Base-by-base conservation (phyloP, 2,797 vertebrate species). In the Anguilla pacifica region DNA sequence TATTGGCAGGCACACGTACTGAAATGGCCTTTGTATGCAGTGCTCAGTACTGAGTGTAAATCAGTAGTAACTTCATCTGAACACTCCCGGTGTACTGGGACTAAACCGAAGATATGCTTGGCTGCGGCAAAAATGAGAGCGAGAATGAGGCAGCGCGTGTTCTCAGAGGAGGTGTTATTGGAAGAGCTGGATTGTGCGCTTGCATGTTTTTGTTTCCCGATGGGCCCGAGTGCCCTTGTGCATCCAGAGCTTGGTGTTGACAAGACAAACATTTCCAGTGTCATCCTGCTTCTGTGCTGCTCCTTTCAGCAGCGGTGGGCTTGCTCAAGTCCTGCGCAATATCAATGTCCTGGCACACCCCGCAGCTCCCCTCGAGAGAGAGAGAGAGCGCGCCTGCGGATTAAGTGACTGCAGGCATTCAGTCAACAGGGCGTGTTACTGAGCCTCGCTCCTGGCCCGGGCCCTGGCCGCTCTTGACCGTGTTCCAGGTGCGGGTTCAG, bases 401-500 rank as follows among this genome's bases (percentile, higher is more conserved):
- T 43, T 17, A 79, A 79, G 35, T 79, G 17, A 19, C 35, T 17
- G 15, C 28, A 43, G 74, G 15, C 39, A 43, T 43, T 35, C 31
- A 2, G 31, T 74, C 28, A 35, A 31, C 61, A n/a, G 4, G 61
- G 61, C 22, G 22, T 67, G 61, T 67, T 67, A n/a, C 5, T 25
- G 61, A 67, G 61, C 22, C 25, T 67, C n/a, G 61, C 22, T 6
- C 4, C 25, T n/a, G 19, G 77, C 43, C 46, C 43, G 4, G 39
- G 19, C 43, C 77, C 39, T 81, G 77, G 25, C 31, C 67, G n/a
- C 7, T 77, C 43, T 9, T 5, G 4, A 2, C 6, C 49, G 39
- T 84, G 6, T 85, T 81, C 57, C 85, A 98, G 97, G 91, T 98
- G 97, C 92, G 97, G 97, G 89, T 97, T 97, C 94, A 95, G 97